Evolutionary conservation across 2,797 vertebrate species (phyloP), one percentile per base, ranked within the genome.

Genomic region (Enoplosus armatus): DNA sequence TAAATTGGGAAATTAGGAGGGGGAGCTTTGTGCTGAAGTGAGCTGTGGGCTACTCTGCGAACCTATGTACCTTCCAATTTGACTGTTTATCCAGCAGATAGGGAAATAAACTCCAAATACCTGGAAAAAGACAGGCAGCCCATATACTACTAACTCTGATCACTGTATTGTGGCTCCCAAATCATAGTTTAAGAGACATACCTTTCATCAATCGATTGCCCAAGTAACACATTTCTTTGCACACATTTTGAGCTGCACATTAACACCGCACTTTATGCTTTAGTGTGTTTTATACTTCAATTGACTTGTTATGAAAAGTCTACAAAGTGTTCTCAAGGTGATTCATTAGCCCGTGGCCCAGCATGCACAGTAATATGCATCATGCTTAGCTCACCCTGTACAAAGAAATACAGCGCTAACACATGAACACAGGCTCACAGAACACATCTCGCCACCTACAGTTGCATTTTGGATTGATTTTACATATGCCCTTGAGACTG

Each of bases 401-500:
- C 35, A 61, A 39, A 65, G 22, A 77, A 72, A 63, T 8, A 20
- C 53, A 24, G 41, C 69, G 2, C 48, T 31, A 2, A 5, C 50
- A 48, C 73, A 71, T 26, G 62, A 72, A 81, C 74, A 59, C 67
- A 71, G 26, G 54, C 63, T 45, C 56, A 37, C 33, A 3, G 18
- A 75, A 47, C n/a, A 45, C 79, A 24, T 58, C 82, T 67, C 1
- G 43, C 89, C 88, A 85, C 89, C 88, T 89, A 70, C 88, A 71
- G 82, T 72, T 71, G 69, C 81, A 69, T 88, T 91, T 89, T 76
- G 81, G 83, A 79, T 83, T 78, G 66, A 67, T 86, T 91, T 89
- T 89, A 87, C 88, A 79, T 85, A 70, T 77, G 86, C 91, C 93
- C 92, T 89, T 88, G 91, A 84, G 86, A 86, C 80, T 66, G 41